Percentiles rank a stretch among this genome's conserved stretches.
Conservation (phyloP, 1,140 invertebrate species). For the Gryllus bimaculatus region DNA sequence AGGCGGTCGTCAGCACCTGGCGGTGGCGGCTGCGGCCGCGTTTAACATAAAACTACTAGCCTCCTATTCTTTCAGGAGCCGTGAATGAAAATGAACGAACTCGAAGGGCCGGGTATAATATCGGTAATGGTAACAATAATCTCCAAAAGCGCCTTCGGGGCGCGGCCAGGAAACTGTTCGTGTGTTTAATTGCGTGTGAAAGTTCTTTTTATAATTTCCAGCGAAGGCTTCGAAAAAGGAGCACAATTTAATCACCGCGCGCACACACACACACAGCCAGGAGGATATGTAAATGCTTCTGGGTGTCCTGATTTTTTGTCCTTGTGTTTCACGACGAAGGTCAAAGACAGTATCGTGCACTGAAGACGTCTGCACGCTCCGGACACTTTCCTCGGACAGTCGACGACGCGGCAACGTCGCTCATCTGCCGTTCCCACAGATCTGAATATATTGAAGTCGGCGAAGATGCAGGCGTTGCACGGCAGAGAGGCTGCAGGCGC, state of each 20-base stretch:
- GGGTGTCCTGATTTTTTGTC: not conserved
- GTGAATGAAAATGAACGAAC: not conserved
- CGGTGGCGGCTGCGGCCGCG: not conserved
- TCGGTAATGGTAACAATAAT: slow-evolving; percentile 5
- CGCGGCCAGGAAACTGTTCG: not conserved
- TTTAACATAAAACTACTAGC: not conserved
- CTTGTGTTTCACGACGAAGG: not conserved
- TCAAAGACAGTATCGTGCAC: not conserved
- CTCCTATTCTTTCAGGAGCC: not conserved
- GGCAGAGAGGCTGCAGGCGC: not conserved
- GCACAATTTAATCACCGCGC: not conserved
- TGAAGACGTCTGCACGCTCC: not conserved
- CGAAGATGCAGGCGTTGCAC: not conserved
- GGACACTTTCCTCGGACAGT: too few species aligned
- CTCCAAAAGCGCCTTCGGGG: not conserved
- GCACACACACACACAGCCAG: not conserved
- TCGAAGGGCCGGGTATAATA: not conserved
- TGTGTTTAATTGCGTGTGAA: slow-evolving; percentile 4
- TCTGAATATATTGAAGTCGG: not conserved
- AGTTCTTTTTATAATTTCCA: not conserved
- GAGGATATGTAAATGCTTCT: not conserved
- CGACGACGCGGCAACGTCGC: not conserved
- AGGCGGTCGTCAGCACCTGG: not conserved
- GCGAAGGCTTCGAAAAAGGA: not conserved
- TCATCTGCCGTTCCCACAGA: not conserved